Base-by-base conservation (phyloP, 92 coral and sea anemone genomes). In the Meandrina meandrites region DNA sequence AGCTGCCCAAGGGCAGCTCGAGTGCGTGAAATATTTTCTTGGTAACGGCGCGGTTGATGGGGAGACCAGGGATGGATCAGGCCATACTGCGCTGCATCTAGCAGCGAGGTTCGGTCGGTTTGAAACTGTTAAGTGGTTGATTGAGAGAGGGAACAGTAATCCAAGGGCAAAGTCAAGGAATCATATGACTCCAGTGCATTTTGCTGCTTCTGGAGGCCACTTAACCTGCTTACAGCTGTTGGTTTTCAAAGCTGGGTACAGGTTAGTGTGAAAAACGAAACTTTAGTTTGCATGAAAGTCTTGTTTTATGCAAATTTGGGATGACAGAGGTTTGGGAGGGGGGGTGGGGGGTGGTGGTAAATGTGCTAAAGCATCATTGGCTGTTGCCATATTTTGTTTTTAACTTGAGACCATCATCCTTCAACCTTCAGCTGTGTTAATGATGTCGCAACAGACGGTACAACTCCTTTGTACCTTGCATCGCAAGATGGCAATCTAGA, bases 191-290 rank as follows among this genome's bases (percentile, higher is more conserved):
- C 88, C 98, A 21, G 81, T 93, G 48, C 98, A 95, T 70, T 95
- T 93, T 81, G 96, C 96, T 22, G 96, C 96, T 34, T 82, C 93
- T 72, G 98, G 98, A 40, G 98, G 96, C 0, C 92, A 92, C 51
- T 72, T 93, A 70, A 57, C 90, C 1, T 91, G 98, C 84, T 47
- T 95, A 15, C 87, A 95, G 84, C 81, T 93, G 66, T 75, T 95
- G 42, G 86, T 88, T 42, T 93, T 84, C 54, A 89, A 91, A 69
- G 91, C 88, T 14, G 88, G 91, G 30, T 84, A 86, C 56, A 86
- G 89, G 98, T 93, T 81, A 31, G 30, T 18, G 27, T 83, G 15
- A 32, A 5, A 35, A 31, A 53, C 40, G 24, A 60, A n/a, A 8
- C 22, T 57, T 57, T 6, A 60, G 8, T 22, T 18, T 60, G 68